Conservation (phyloP, 2,797 vertebrate genomes). For the Fringilla coelebs region DNA sequence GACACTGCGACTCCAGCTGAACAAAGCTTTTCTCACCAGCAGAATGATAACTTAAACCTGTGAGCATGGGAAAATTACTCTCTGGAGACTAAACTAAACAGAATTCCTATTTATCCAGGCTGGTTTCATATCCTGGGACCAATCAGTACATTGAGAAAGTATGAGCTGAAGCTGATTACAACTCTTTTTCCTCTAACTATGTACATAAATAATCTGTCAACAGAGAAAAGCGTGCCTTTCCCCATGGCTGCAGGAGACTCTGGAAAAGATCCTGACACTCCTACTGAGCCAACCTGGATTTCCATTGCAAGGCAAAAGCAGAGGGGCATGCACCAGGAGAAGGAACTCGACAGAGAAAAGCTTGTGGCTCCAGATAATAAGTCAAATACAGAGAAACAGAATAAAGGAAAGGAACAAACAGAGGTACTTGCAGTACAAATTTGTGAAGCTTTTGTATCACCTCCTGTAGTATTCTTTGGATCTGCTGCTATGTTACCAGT, state of each 20-base stretch:
- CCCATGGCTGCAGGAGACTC: background rate
- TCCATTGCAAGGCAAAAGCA: slow-evolving; percentile 87
- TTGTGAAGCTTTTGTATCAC: background rate
- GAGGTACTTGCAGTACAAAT: slow-evolving; percentile 58
- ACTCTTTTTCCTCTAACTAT: slow-evolving; percentile 6
- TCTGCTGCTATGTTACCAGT: background rate
- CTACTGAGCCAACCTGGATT: slow-evolving; percentile 85
- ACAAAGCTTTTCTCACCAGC: background rate
- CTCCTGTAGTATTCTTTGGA: background rate
- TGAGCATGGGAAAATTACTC: background rate
- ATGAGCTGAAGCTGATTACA: background rate
- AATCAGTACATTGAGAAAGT: background rate
- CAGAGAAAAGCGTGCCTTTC: slow-evolving; percentile 74
- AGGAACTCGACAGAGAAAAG: slow-evolving; percentile 77
- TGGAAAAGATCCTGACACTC: slow-evolving; percentile 45
- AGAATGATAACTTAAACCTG: background rate
- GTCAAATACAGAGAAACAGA: slow-evolving; percentile 60
- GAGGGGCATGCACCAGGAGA: slow-evolving; percentile 79
- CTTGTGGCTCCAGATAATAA: slow-evolving; percentile 31
- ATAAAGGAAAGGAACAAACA: slow-evolving; percentile 51
- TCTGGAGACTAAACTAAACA: background rate
- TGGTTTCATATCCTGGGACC: background rate
- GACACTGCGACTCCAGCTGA: background rate
- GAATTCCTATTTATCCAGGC: background rate
- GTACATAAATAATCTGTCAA: slow-evolving; percentile 52